Percentiles rank a stretch among this genome's conserved stretches.
Conservation (phyloP, 1,140 invertebrate species). For the Pararge aegeria region DNA sequence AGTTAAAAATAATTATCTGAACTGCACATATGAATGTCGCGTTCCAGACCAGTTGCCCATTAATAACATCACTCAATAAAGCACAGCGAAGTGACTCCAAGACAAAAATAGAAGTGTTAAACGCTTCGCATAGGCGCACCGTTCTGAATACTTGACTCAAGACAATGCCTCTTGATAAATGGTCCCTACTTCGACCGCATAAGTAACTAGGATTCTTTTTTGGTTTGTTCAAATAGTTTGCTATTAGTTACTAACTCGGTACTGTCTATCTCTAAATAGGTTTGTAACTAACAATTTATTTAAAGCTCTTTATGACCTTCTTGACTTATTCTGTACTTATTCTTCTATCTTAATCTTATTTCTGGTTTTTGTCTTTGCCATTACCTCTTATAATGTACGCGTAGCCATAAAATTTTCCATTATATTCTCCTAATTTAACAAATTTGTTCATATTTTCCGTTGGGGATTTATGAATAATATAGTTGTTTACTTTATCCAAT, state of each 20-base stretch:
- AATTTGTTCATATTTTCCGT: no score
- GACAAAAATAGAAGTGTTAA: conserved; percentile 69
- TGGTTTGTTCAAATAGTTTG: conserved; percentile 13
- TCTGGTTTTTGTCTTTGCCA: not conserved
- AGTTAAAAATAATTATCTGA: no score
- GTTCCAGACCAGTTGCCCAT: conserved; percentile 11
- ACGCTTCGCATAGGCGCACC: conserved; percentile 48
- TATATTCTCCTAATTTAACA: no score
- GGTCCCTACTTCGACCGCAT: conserved; percentile 33
- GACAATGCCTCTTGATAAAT: conserved; percentile 43
- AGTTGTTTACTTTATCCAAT: no score
- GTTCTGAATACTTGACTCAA: conserved; percentile 47
- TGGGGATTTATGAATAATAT: no score
- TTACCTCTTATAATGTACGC: not conserved
- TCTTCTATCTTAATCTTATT: not conserved
- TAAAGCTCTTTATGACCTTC: not conserved
- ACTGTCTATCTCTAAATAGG: conserved; percentile 5
- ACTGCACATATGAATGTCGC: no score
- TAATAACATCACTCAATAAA: conserved; percentile 49
- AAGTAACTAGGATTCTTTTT: conserved; percentile 26
- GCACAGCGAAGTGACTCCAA: conserved; percentile 38
- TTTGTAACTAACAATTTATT: not conserved
- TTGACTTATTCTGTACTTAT: not conserved
- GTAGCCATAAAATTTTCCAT: no score
- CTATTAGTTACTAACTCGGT: conserved; percentile 1